Base-by-base conservation (phyloP, 2,797 vertebrate genomes). In the Propithecus deckenii region DNA sequence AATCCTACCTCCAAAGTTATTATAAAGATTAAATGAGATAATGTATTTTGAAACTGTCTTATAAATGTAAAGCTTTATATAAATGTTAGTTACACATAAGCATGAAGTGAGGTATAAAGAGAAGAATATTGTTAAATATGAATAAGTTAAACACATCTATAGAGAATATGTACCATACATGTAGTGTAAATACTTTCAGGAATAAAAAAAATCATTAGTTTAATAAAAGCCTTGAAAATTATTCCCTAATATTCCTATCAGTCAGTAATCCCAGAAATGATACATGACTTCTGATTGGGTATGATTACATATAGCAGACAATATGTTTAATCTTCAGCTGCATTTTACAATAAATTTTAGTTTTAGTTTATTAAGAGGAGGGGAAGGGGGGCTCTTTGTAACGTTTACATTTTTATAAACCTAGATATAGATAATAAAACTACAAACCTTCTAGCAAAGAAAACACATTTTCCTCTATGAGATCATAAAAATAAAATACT, bases 161-260 rank as follows among this genome's bases (percentile, higher is more conserved):
- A 75, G 63, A 69, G 15, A 75, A 35, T 23, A 38, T 38, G 15
- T 22, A 63, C 92, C 90, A 23, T 96, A 35, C 11, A 48, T 32
- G 28, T 48, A 59, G 96, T 41, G 96, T 48, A 72, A 97, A 74
- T 69, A 91, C 38, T 50, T 2, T 97, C 89, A 93, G 81, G n/a
- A 98, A 97, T 95, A 96, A 97, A 97, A 43, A 96, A 96, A 95
- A 92, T 98, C 90, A 93, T 96, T 95, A 93, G 67, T 96, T 96
- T 97, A 98, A 97, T 95, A 96, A 98, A 97, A 91, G 72, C 97
- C 97, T 95, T 93, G 85, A 94, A 97, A 95, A 86, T 89, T 91
- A 89, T 80, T 38, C 57, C 90, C 55, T 43, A 95, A 41, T 69
- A 74, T 80, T 97, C 80, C 86, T 97, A 80, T 95, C 94, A 94